Evolutionary conservation across 1,140 invertebrate species (phyloP), one percentile per base, ranked within the genome.

Genomic region (Ceratosolen solmsi): DNA sequence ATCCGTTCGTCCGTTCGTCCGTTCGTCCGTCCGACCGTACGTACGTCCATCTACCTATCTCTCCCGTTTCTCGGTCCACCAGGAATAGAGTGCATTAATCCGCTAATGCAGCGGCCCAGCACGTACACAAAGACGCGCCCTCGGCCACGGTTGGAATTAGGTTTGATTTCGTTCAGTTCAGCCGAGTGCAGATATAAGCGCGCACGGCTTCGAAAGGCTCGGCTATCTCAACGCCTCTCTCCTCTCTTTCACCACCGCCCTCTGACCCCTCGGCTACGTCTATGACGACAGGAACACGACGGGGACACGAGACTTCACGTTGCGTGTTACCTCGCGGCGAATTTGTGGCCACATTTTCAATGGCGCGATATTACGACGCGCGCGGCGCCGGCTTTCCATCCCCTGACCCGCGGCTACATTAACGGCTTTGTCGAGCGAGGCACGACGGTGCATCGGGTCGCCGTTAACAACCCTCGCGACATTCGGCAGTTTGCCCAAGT

Each of bases 11-110:
- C 51, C 20, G 17, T 54, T 22, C 51, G 13, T 54, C 51, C 51
- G 20, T 54, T 15, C 51, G 20, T 54, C 77, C 83, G 84, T 87
- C 84, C 84, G 86, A 86, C 86, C 85, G 84, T 86, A 84, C 82
- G 76, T 85, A 85, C 77, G 78, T 15, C 1, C 54, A n/a, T 46
- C 74, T n/a, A 36, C 36, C 71, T 33, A 8, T 36, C 27, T 71
- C 71, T 72, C 51, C 13, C 51, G 27, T 25, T 51, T 20, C 72
- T 58, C 72, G 3, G 65, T 15, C 70, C n/a, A 30, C 13, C 49
- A 49, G 58, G 41, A 54, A 65, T 58, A 33, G 83, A 84, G 84
- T 84, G 76, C 84, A 85, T 85, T 85, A 86, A 87, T 87, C 82
- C 83, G 79, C 85, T 86, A 85, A 87, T 85, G 86, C 84, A 86